Evolutionary conservation across 1,140 invertebrate species (phyloP).

Genomic region (Drosophila tsacasi): DNA sequence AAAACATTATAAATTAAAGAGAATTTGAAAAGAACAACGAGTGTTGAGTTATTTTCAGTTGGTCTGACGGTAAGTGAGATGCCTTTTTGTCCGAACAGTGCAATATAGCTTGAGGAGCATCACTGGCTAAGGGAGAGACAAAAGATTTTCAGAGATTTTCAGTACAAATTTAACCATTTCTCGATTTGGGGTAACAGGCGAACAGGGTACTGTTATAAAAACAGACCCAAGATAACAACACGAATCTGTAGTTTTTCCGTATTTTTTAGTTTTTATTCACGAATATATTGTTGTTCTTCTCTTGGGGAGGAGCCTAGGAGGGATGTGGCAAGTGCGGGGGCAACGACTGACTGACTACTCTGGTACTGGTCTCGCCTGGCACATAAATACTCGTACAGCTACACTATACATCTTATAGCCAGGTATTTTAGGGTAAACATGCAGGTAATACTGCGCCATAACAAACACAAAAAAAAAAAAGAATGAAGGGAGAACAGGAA

Average conservation of each 20-base stretch:
- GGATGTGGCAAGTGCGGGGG: constrained; percentile 15
- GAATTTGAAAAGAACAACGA: constrained; percentile 42
- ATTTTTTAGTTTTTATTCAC: constrained; percentile 42
- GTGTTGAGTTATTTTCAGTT: background rate
- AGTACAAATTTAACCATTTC: too few relatives aligned
- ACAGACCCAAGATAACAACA: background rate
- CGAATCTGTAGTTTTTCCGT: background rate
- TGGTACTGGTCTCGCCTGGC: background rate
- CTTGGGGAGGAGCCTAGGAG: constrained; percentile 17
- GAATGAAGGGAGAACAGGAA: background rate
- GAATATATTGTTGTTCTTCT: constrained; percentile 43
- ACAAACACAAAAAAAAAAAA: constrained; percentile 26
- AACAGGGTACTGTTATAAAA: too few relatives aligned
- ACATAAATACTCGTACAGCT: constrained; percentile 19
- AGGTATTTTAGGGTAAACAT: constrained; percentile 18
- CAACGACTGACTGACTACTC: background rate
- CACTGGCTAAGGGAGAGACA: too few relatives aligned
- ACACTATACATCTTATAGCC: constrained; percentile 22
- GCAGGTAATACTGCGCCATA: constrained; percentile 27
- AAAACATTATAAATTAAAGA: constrained; percentile 57
- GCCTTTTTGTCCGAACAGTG: too few relatives aligned
- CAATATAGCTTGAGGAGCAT: too few relatives aligned
- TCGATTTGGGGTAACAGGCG: too few relatives aligned
- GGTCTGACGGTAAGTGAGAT: too few relatives aligned
- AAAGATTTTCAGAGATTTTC: too few relatives aligned